Percentiles rank a stretch among this genome's conserved stretches.
These are phyloP conservation scores for Sesia bembeciformis DNA, from an alignment of 2,888 invertebrate genomes.

Conservation along the genomic window DNA sequence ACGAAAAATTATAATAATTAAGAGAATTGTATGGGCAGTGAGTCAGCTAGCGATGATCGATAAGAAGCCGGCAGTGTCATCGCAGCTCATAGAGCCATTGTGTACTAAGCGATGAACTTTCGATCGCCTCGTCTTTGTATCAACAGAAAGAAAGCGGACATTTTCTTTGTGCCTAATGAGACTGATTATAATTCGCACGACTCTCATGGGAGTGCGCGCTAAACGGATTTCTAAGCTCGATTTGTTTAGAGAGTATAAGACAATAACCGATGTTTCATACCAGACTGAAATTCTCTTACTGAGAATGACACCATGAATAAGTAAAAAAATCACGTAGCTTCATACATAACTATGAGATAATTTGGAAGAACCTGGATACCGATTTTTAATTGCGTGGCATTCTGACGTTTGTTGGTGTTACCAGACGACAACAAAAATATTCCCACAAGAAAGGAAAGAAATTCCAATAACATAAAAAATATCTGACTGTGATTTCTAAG, in stretches of 20 bases:
- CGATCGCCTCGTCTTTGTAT: conserved; percentile 40
- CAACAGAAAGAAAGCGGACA: conserved; percentile 51
- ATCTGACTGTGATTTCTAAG: too few species aligned
- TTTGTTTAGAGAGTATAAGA: conserved; percentile 32
- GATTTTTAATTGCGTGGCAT: too few species aligned
- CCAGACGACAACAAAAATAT: too few species aligned
- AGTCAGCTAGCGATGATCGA: conserved; percentile 57
- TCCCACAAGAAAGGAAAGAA: too few species aligned
- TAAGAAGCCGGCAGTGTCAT: conserved; percentile 52
- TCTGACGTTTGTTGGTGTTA: too few species aligned
- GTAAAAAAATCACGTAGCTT: too few species aligned
- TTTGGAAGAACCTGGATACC: too few species aligned
- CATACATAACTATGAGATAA: too few species aligned
- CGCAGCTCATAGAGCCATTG: conserved; percentile 15
- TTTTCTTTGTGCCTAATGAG: conserved; percentile 56
- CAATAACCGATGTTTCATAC: conserved; percentile 37
- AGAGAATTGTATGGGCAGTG: conserved; percentile 56
- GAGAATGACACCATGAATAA: conserved; percentile 6
- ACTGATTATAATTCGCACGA: conserved; percentile 51
- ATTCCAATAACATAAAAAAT: too few species aligned
- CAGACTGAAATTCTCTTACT: conserved; percentile 14
- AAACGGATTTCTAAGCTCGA: conserved; percentile 29
- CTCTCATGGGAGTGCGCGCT: conserved; percentile 36
- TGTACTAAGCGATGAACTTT: conserved; percentile 47
- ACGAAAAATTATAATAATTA: conserved; percentile 64